These are phyloP conservation scores for Dasypus novemcinctus DNA, from an alignment of 2,113 vertebrate genomes.

Conservation along the genomic window DNA sequence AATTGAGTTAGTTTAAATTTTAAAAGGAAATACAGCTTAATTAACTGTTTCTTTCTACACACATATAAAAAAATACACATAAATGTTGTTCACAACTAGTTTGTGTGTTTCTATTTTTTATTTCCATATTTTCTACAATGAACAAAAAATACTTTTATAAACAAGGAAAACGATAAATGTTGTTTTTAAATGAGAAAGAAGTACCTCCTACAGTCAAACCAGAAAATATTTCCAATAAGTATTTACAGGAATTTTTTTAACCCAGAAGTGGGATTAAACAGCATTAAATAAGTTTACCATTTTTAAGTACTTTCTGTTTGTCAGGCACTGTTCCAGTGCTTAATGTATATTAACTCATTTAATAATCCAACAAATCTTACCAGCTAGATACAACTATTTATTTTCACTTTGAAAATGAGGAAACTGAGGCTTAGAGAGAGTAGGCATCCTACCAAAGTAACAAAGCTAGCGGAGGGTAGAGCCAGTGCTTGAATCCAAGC, in stretches of 20 bases:
- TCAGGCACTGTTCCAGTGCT: background rate
- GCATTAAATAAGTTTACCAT: background rate
- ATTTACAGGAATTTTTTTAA: background rate
- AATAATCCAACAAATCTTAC: background rate
- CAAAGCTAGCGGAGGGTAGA: rapidly evolving
- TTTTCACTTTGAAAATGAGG: background rate
- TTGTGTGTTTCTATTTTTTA: background rate
- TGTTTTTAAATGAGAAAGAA: background rate
- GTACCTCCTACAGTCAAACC: background rate
- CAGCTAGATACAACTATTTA: no score
- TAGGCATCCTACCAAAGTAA: background rate
- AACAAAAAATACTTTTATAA: background rate
- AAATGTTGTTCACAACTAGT: background rate
- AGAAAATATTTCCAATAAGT: background rate
- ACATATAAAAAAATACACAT: background rate
- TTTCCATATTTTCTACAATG: background rate
- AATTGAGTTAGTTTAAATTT: background rate
- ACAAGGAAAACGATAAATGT: background rate
- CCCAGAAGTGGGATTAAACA: background rate
- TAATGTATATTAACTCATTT: background rate
- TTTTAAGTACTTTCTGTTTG: background rate
- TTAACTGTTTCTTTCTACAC: background rate
- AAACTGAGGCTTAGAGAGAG: background rate
- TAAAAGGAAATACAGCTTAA: background rate
- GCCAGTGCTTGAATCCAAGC: background rate